A percentile compares a stretch with the other conserved stretches of the same genome.
phyloP scores from a whole-genome alignment of 1,140 invertebrate genomes.

The Zaprionus davidi region DNA sequence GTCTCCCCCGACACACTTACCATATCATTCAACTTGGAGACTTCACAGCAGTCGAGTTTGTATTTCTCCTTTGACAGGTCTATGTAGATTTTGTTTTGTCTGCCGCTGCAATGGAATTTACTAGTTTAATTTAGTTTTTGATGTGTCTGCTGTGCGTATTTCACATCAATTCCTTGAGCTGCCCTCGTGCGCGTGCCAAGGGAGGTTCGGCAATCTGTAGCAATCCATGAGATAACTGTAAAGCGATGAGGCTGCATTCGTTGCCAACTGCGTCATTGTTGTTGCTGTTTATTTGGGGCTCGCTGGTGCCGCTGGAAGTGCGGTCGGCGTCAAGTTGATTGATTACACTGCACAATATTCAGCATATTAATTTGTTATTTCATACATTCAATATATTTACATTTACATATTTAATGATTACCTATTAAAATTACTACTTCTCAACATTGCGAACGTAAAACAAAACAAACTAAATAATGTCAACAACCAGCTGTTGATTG shows the following conservation, averaged over 20 bases:
- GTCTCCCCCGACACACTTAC: constrained; percentile 33
- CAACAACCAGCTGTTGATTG: constrained; percentile 6
- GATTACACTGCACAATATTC: constrained; percentile 45
- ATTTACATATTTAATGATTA: constrained; percentile 12
- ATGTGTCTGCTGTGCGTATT: constrained; percentile 13
- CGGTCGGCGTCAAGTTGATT: constrained; percentile 45
- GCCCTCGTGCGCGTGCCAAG: constrained; percentile 51
- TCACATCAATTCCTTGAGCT: constrained; percentile 79
- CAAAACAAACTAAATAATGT: constrained; percentile 34
- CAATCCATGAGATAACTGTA: constrained; percentile 67
- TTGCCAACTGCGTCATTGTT: constrained; percentile 25
- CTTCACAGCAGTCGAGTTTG: constrained; percentile 73
- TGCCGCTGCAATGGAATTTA: constrained; percentile 49
- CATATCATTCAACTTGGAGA: constrained; percentile 72
- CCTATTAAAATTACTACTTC: constrained; percentile 78
- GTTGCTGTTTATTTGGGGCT: constrained; percentile 9
- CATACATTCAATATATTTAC: too few relatives aligned
- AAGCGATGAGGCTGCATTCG: constrained; percentile 47
- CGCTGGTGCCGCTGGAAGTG: background rate
- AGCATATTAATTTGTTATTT: background rate
- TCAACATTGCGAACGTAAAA: constrained; percentile 61
- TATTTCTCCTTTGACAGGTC: constrained; percentile 78
- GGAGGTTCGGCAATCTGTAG: constrained; percentile 72
- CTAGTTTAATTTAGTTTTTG: background rate
- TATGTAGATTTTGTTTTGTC: constrained; percentile 81